A percentile compares a stretch with the other conserved stretches of the same genome.
Conservation (phyloP, 1,140 invertebrate genomes). For the Mamestra configurata region DNA sequence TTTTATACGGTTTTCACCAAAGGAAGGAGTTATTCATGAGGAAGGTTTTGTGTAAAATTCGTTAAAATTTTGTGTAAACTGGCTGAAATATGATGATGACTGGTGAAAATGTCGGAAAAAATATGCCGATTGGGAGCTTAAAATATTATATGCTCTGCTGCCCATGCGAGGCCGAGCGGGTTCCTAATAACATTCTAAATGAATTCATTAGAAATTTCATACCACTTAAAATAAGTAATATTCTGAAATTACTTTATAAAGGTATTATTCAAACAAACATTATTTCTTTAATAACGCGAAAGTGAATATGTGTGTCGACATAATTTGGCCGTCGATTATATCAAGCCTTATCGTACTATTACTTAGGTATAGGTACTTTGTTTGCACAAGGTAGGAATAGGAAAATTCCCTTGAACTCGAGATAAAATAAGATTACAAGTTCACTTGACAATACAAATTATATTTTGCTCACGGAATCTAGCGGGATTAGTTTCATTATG, state of each 20-base stretch:
- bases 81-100: too few relatives aligned
- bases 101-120: too few relatives aligned
- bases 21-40: too few relatives aligned
- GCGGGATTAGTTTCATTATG: slow-evolving; percentile 13
- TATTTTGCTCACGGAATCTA: neutral
- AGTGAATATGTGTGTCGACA: neutral
- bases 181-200: neutral
- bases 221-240: slow-evolving; percentile 26
- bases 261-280: neutral
- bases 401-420: neutral
- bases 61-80: too few relatives aligned
- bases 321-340: slow-evolving; percentile 9
- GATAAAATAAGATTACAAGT: neutral
- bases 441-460: neutral
- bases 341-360: neutral
- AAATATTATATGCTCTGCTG: too few relatives aligned
- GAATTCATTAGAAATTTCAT: neutral
- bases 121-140: too few relatives aligned
- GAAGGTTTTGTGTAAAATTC: too few relatives aligned
- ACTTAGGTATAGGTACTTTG: neutral
- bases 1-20: too few relatives aligned
- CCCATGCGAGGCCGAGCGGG: too few relatives aligned
- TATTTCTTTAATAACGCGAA: slow-evolving; percentile 15
- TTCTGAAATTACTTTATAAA: neutral
- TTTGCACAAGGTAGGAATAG: neutral